A percentile compares a stretch with the other conserved stretches of the same genome.
These are phyloP conservation scores for Lagocephalus sceleratus DNA, from an alignment of 2,797 vertebrate species.

Conservation along the genomic window DNA sequence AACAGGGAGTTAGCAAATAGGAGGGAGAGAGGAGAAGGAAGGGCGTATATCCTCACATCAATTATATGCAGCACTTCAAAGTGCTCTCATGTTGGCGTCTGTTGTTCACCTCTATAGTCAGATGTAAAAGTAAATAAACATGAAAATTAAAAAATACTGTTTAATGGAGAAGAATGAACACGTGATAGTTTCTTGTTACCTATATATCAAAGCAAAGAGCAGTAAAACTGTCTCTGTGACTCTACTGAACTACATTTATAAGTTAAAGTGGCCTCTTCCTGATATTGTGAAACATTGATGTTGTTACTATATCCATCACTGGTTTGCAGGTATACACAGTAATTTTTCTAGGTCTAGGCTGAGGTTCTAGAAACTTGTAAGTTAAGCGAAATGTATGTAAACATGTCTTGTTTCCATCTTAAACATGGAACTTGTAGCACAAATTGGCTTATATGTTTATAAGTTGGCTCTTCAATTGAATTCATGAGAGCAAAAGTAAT, in stretches of 20 bases:
- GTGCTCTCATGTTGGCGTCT: slow-evolving; percentile 33
- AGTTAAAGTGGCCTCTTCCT: background rate
- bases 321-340: background rate
- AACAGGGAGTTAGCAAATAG: slow-evolving; percentile 36
- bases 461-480: slow-evolving; percentile 73
- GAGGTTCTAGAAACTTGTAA: too few relatives aligned
- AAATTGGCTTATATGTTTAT: slow-evolving; percentile 29
- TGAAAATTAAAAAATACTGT: slow-evolving; percentile 29
- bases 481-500: slow-evolving; percentile 72
- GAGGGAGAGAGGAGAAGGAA: slow-evolving; percentile 25
- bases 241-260: background rate
- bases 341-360: background rate
- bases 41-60: slow-evolving; percentile 50
- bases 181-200: background rate
- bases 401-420: too few relatives aligned
- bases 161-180: slow-evolving; percentile 26
- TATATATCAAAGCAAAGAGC: slow-evolving; percentile 14
- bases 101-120: background rate
- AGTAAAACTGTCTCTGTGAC: background rate
- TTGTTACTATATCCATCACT: background rate
- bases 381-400: too few relatives aligned
- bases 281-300: background rate
- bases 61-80: slow-evolving; percentile 52
- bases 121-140: slow-evolving; percentile 1
- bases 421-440: too few relatives aligned